Conservation (phyloP, 2,888 invertebrate species). For the Imbricaverruca yamaguchii region DNA sequence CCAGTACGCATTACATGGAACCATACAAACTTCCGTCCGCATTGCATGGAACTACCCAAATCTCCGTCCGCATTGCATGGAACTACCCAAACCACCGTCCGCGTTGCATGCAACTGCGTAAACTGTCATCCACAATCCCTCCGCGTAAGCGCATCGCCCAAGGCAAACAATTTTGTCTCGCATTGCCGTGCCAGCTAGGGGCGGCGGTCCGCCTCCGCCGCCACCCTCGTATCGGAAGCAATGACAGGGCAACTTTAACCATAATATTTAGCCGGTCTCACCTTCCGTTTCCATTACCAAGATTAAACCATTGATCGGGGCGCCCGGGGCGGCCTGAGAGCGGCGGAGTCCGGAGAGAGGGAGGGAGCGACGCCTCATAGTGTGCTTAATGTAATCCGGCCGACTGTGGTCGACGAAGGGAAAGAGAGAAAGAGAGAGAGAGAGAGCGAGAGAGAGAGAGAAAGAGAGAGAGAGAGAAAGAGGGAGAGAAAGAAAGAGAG, state of each 20-base stretch:
- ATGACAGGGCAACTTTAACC: slow-evolving; percentile 21
- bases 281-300: slow-evolving; percentile 18
- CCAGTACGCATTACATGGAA: no score
- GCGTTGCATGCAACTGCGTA: no score
- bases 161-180: slow-evolving; percentile 1
- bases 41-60: no score
- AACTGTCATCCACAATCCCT: no score
- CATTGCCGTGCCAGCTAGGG: neutral
- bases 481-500: neutral
- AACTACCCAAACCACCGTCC: no score
- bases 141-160: neutral
- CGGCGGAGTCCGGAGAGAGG: neutral
- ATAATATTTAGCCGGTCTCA: slow-evolving; percentile 21
- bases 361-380: neutral
- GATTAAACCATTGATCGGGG: slow-evolving; percentile 22
- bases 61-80: no score
- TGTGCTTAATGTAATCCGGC: no score
- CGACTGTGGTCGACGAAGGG: no score
- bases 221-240: slow-evolving; percentile 14
- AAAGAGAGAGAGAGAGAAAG: neutral
- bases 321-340: neutral
- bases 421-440: neutral
- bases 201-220: neutral
- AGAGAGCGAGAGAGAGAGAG: neutral
- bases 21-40: no score